These are phyloP conservation scores for Trematocara macrostoma DNA, from an alignment of 2,113 vertebrate species.

Conservation along the genomic window DNA sequence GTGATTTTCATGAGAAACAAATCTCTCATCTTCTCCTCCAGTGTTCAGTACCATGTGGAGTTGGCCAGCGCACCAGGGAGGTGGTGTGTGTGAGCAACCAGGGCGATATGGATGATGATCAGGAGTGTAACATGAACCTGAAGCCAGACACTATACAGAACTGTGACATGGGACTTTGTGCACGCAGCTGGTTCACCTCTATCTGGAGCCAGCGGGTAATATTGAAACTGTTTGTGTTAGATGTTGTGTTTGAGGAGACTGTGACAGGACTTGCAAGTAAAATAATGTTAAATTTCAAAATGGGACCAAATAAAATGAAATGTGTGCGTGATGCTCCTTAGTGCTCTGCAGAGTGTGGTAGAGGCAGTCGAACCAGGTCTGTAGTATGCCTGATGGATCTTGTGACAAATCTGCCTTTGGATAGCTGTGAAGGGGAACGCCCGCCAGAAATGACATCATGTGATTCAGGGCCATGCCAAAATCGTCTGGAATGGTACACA, in stretches of 20 bases:
- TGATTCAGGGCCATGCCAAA: constrained; percentile 78
- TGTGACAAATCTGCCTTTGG: constrained; percentile 82
- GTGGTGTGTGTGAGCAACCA: constrained; percentile 89
- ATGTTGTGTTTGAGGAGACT: not conserved
- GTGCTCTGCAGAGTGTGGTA: constrained; percentile 86
- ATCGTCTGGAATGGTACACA: constrained; percentile 84
- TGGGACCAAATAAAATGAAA: not conserved
- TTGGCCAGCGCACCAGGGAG: constrained; percentile 86
- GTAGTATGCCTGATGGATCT: constrained; percentile 86
- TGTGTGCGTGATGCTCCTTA: constrained; percentile 29
- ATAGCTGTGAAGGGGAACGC: constrained; percentile 82
- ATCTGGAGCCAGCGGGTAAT: constrained; percentile 88
- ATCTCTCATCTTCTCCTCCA: constrained; percentile 25
- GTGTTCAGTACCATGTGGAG: constrained; percentile 91
- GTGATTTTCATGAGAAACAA: not conserved
- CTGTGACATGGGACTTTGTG: constrained; percentile 90
- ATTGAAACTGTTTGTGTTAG: not conserved
- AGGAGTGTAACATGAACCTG: constrained; percentile 90
- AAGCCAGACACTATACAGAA: constrained; percentile 84
- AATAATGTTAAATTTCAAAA: not conserved
- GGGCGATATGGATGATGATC: constrained; percentile 82
- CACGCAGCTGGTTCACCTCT: constrained; percentile 92
- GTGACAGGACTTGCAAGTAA: not conserved
- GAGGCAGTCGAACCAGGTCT: constrained; percentile 76
- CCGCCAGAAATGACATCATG: constrained; percentile 75